Percentiles rank a stretch among this genome's conserved stretches.
Conservation (phyloP, 2,113 vertebrate genomes). For the Synodontis membranacea region DNA sequence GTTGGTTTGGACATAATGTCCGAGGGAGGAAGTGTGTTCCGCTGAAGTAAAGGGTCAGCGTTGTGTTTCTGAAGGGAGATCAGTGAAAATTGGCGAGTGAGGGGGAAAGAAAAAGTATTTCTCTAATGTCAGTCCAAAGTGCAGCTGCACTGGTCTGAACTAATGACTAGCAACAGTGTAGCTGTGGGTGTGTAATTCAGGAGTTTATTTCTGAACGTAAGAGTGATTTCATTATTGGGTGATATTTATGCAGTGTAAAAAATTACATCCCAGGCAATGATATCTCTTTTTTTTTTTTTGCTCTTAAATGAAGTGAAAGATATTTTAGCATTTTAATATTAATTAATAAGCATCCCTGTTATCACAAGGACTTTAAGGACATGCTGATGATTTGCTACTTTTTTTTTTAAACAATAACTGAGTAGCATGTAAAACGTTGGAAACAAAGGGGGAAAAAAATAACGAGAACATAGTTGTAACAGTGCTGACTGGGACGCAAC, state of each 20-base stretch:
- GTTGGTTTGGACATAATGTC: constrained; percentile 33
- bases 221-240: neutral
- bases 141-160: constrained; percentile 44
- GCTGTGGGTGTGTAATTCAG: constrained; percentile 27
- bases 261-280: too few species aligned
- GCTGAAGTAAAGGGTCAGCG: constrained; percentile 34
- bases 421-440: neutral
- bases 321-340: neutral
- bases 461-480: too few species aligned
- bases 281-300: neutral
- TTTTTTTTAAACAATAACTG: neutral
- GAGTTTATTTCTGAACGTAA: constrained; percentile 7
- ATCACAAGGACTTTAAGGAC: neutral
- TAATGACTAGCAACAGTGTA: constrained; percentile 17
- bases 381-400: neutral
- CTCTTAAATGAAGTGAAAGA: neutral
- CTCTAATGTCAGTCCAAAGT: constrained; percentile 36
- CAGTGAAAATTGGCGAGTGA: constrained; percentile 28
- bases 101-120: constrained; percentile 15
- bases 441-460: too few species aligned
- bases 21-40: constrained; percentile 47
- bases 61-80: constrained; percentile 43
- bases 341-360: neutral
- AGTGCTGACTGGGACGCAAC: neutral
- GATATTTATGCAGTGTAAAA: neutral